Evolutionary conservation across 1,140 invertebrate genomes (phyloP).

Genomic region (Aphaenogaster ashmeadi): DNA sequence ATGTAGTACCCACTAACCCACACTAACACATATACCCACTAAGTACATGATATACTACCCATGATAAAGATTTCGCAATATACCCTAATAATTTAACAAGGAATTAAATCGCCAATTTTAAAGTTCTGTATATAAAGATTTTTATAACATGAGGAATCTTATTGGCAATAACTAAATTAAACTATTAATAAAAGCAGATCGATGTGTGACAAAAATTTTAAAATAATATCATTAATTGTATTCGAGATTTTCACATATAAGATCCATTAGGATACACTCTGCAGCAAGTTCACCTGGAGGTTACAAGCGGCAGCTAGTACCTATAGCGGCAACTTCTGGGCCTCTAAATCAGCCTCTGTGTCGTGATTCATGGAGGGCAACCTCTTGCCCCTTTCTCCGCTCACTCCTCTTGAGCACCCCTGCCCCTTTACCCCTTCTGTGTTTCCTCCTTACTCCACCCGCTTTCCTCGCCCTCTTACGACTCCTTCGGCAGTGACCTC

Average conservation of each 20-base stretch:
- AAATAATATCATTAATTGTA: conserved; percentile 41
- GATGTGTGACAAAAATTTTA: background rate
- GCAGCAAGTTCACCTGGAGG: conserved; percentile 81
- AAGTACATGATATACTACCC: too few species aligned
- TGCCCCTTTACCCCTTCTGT: conserved; percentile 61
- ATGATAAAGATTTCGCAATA: background rate
- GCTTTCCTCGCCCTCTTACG: conserved; percentile 78
- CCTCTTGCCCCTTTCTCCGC: conserved; percentile 76
- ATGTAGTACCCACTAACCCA: too few species aligned
- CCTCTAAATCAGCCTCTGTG: conserved; percentile 86
- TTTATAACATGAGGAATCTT: background rate
- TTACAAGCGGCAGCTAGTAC: conserved; percentile 82
- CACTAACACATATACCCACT: too few species aligned
- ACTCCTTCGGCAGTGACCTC: conserved; percentile 84
- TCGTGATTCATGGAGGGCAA: conserved; percentile 86
- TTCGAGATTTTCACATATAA: conserved; percentile 52
- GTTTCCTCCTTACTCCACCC: conserved; percentile 71
- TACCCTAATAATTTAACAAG: background rate
- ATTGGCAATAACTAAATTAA: too few species aligned
- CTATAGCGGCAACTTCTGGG: conserved; percentile 84
- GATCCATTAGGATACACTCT: conserved; percentile 72
- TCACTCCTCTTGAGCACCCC: conserved; percentile 58
- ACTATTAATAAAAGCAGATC: background rate
- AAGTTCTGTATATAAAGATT: background rate
- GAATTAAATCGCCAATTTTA: background rate